These are phyloP conservation scores for Rhaphigaster nebulosa DNA, from an alignment of 2,888 invertebrate genomes.

Conservation along the genomic window DNA sequence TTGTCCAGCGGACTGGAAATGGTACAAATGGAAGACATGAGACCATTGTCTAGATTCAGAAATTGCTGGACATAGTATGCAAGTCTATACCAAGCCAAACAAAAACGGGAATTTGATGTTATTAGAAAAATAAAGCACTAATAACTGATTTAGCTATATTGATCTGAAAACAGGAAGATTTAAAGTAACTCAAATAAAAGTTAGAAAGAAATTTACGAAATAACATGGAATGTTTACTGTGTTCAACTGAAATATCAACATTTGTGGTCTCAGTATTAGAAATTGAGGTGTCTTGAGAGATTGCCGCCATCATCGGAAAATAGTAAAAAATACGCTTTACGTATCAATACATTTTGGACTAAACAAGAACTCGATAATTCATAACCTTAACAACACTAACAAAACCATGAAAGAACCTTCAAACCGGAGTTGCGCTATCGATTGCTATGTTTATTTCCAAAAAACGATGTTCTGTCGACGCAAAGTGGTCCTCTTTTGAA, in stretches of 20 bases:
- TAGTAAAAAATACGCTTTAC: not conserved
- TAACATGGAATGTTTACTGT: not conserved
- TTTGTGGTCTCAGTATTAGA: not conserved
- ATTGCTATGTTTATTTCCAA: not conserved
- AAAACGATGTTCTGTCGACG: too few relatives aligned
- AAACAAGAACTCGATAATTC: not conserved
- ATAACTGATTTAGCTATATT: not conserved
- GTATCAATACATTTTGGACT: not conserved
- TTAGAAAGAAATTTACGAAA: not conserved
- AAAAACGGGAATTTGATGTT: too few relatives aligned
- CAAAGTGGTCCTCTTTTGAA: too few relatives aligned
- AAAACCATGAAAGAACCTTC: not conserved
- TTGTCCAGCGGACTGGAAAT: too few relatives aligned
- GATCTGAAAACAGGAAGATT: not conserved
- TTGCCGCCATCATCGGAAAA: not conserved
- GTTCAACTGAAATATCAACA: not conserved
- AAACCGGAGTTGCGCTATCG: not conserved
- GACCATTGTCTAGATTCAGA: too few relatives aligned
- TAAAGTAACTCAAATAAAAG: not conserved
- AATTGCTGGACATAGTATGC: too few relatives aligned
- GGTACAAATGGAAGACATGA: too few relatives aligned
- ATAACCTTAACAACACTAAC: not conserved
- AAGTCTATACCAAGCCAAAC: not conserved
- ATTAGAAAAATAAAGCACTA: not conserved
- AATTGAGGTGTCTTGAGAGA: not conserved